Evolutionary conservation across 2,888 invertebrate species (phyloP), one percentile per base, ranked within the genome.

Genomic region (Belgica antarctica): DNA sequence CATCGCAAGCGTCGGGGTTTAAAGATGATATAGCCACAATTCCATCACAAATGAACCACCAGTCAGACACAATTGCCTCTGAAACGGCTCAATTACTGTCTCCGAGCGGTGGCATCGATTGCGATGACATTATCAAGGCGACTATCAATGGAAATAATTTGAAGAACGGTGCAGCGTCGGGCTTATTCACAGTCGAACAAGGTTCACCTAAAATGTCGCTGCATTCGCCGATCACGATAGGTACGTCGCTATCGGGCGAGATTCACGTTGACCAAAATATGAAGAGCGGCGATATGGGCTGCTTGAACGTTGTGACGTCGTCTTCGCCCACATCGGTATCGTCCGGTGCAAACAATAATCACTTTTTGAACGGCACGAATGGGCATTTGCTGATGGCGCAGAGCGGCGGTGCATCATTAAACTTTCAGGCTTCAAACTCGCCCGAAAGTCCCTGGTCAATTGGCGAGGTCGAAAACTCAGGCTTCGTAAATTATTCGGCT

Each of bases 401-500:
- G 19, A 62, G 34, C 19, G 25, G 62, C 7, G n/a, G 17, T n/a
- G 34, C 31, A 12, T 41, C 41, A 41, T 65, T 65, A 65, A 65
- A 65, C 25, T 65, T 65, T 46, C 63, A 65, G 27, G 46, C 41
- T 4, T 15, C 68, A n/a, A 52, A 57, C 19, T 68, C 68, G 25
- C 63, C 63, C 12, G 28, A 47, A n/a, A 65, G 65, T 47, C 36
- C 36, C 25, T 70, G 70, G 70, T 70, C 70, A 24, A 61, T 61
- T 41, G 70, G 70, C 15, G 70, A 70, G 12, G 70, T 52, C 7
- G 52, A 70, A 12, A 25, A 22, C 25, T 25, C 27, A 1, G 61
- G 61, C 12, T 70, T 61, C 41, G 68, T 57, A 57, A 70, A 41
- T 61, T 70, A 61, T 70, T 61, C 70, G 27, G 25, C 70, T 25